Percentiles rank a stretch among this genome's conserved stretches.
phyloP scores from a whole-genome alignment of 1,140 invertebrate genomes.

The Epicauta chinensis region DNA sequence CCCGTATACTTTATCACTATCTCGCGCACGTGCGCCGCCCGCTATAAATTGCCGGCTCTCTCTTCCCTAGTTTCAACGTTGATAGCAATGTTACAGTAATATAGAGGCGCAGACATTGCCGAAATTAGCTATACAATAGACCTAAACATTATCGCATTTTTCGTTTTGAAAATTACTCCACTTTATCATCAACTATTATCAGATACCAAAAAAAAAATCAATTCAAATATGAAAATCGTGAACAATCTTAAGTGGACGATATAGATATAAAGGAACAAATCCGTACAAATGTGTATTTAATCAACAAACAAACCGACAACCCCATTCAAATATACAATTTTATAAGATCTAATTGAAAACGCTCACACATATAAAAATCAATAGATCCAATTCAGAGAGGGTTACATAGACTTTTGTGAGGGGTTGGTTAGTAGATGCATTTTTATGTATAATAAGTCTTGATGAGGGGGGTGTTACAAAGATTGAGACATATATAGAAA shows the following conservation, averaged over 20 bases:
- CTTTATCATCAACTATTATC: neutral
- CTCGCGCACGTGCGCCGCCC: slow-evolving; percentile 37
- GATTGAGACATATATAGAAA: slow-evolving; percentile 6
- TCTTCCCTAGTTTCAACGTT: slow-evolving; percentile 15
- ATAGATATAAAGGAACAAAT: slow-evolving; percentile 19
- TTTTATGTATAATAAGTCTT: slow-evolving; percentile 20
- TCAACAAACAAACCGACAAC: slow-evolving; percentile 22
- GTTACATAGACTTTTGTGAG: slow-evolving; percentile 20
- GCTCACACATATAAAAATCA: slow-evolving; percentile 34
- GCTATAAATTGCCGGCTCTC: slow-evolving; percentile 36
- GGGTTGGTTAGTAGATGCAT: slow-evolving; percentile 17
- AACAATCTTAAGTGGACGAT: neutral
- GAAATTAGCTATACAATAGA: slow-evolving; percentile 30
- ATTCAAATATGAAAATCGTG: slow-evolving; percentile 14
- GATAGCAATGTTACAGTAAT: too few species aligned
- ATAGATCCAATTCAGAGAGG: slow-evolving; percentile 25
- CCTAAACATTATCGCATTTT: neutral
- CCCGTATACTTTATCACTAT: slow-evolving; percentile 40
- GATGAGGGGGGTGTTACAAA: slow-evolving; percentile 29
- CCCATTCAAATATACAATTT: slow-evolving; percentile 15
- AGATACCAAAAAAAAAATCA: neutral
- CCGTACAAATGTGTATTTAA: slow-evolving; percentile 32
- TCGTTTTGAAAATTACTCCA: neutral
- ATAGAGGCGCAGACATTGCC: slow-evolving; percentile 24
- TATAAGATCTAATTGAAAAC: slow-evolving; percentile 36